Percentiles rank a stretch among this genome's conserved stretches.
These are phyloP conservation scores for Eupithecia subfuscata DNA, from an alignment of 2,888 invertebrate species.

Conservation along the genomic window DNA sequence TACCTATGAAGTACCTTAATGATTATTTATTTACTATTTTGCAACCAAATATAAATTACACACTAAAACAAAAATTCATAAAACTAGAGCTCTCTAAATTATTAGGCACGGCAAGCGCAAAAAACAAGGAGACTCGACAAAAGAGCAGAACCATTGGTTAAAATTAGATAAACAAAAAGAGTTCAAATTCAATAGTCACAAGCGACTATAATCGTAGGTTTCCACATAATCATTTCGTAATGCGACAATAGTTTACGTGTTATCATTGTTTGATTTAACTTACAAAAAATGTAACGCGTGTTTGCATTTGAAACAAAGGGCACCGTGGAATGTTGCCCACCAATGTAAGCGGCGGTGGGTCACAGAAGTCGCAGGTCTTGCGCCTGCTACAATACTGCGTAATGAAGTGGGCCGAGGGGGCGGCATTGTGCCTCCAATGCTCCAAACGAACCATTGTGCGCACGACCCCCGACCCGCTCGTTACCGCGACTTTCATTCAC, in stretches of 20 bases:
- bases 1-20: neutral
- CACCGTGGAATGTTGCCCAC: slow-evolving; percentile 62
- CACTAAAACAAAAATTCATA: neutral
- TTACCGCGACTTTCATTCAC: slow-evolving; percentile 57
- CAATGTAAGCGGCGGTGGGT: slow-evolving; percentile 64
- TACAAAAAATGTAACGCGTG: slow-evolving; percentile 41
- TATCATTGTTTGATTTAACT: slow-evolving; percentile 31
- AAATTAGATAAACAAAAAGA: neutral
- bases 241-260: neutral
- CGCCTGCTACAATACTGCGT: slow-evolving; percentile 77
- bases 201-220: neutral
- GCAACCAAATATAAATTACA: neutral
- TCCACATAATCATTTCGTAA: neutral
- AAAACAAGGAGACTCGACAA: neutral
- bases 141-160: neutral
- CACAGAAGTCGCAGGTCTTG: slow-evolving; percentile 62
- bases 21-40: too few species aligned
- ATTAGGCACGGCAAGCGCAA: neutral
- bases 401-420: slow-evolving; percentile 83
- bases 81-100: too few species aligned
- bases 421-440: slow-evolving; percentile 70
- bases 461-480: slow-evolving; percentile 75
- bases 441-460: slow-evolving; percentile 78
- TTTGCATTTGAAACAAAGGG: slow-evolving; percentile 58
- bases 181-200: neutral